Evolutionary conservation across 2,113 vertebrate species (phyloP), one percentile per base, ranked within the genome.

Genomic region (Okapia johnstoni): DNA sequence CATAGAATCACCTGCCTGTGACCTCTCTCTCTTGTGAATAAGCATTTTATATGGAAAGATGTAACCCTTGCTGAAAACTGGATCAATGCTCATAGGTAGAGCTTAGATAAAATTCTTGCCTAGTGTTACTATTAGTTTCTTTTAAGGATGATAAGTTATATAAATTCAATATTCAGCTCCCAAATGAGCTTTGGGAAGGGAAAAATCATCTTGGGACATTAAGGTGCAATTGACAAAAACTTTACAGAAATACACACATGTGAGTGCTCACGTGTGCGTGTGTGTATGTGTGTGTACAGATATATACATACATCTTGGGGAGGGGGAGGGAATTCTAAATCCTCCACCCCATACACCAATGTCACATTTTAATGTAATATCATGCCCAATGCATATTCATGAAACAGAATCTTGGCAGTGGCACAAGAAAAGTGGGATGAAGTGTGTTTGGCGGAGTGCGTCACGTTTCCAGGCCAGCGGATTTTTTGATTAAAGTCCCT

Each of bases 401-500:
- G 99, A 99, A 99, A 98, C 87, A 98, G 99, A 99, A 98, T 99
- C 99, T 99, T 99, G 99, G 99, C 99, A 99, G 99, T 98, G 99
- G 98, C 99, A 99, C 99, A 99, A 99, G 99, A 98, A 99, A 98
- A 98, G 98, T 98, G 99, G 99, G 99, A 99, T 99, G 99, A 99
- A 99, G 99, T 99, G 99, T 99, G 99, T 99, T 99, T 99, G 99
- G 99, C 99, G 98, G 99, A 99, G 99, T 99, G 99, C 99, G 99
- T 99, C 99, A 99, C 99, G 99, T 99, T 99, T 99, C 99, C 99
- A 99, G 99, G 99, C 99, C 99, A 99, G 99, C 99, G 99, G 99
- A 99, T 99, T 99, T 99, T 99, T 99, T 99, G 99, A 99, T 99
- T 99, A 99, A 99, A 99, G 99, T 99, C 99, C 99, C 99, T 99